A percentile compares a stretch with the other conserved stretches of the same genome.
These are phyloP conservation scores for Stenopsyche tienmushanensis DNA, from an alignment of 1,140 invertebrate genomes.

Conservation along the genomic window DNA sequence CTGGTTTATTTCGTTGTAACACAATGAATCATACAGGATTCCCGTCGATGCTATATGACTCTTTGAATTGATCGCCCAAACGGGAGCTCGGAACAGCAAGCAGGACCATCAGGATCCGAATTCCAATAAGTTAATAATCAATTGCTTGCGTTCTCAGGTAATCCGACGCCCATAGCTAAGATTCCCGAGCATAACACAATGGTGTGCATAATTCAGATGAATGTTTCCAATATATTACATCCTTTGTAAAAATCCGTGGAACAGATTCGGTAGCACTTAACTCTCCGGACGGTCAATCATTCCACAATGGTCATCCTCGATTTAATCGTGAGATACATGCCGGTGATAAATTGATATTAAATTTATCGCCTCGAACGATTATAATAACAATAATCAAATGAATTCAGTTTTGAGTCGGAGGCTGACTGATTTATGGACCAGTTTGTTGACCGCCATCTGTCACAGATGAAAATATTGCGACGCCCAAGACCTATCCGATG, in stretches of 20 bases:
- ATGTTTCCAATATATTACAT: neutral
- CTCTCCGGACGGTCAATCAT: conserved; percentile 3
- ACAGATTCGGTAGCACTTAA: conserved; percentile 20
- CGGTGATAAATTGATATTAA: conserved; percentile 24
- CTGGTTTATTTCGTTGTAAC: no score
- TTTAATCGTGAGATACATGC: conserved; percentile 17
- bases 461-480: no score
- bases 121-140: conserved; percentile 15
- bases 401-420: conserved; percentile 5
- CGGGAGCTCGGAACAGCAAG: no score
- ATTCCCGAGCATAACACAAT: neutral
- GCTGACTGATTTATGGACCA: conserved; percentile 10
- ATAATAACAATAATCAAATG: conserved; percentile 19
- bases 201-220: conserved; percentile 11
- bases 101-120: no score
- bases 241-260: conserved; percentile 1
- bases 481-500: no score
- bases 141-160: conserved; percentile 6
- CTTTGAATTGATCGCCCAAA: no score
- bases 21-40: no score
- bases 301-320: conserved; percentile 14
- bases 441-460: neutral
- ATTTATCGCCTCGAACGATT: conserved; percentile 21
- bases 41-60: no score
- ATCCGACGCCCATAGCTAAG: neutral